phyloP scores from a whole-genome alignment of 1,140 invertebrate species.

The Ceratina calcarata region DNA sequence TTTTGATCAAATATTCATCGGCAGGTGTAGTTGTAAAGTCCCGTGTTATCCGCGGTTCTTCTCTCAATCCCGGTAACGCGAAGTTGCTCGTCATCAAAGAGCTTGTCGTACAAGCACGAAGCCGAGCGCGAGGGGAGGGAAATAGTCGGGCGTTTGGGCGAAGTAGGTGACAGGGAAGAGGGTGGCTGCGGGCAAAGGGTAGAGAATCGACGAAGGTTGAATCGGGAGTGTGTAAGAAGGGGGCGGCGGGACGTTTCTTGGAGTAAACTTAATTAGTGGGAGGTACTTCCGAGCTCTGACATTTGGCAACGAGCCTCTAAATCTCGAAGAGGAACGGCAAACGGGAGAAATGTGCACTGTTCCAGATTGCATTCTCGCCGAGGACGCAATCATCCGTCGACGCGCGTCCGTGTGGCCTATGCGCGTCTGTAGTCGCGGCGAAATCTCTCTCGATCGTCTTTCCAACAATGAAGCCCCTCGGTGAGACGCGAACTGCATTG shows the following conservation, averaged over 20 bases:
- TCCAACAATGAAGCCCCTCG: not conserved
- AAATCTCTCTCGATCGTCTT: slow-evolving; percentile 21
- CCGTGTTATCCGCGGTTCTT: not conserved
- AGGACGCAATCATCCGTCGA: slow-evolving; percentile 62
- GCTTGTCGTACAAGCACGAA: slow-evolving; percentile 55
- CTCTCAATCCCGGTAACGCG: not conserved
- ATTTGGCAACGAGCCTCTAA: slow-evolving; percentile 71
- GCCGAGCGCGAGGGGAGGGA: slow-evolving; percentile 2
- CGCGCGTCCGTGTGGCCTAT: not conserved
- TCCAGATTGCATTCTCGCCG: slow-evolving; percentile 66
- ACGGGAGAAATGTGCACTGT: slow-evolving; percentile 45
- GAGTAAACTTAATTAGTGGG: slow-evolving; percentile 72
- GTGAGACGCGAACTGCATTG: slow-evolving; percentile 14
- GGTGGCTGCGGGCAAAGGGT: slow-evolving; percentile 7
- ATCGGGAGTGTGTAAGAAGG: not conserved
- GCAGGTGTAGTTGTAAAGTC: not conserved
- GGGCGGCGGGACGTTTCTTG: slow-evolving; percentile 51
- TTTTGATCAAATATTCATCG: not conserved
- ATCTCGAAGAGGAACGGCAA: slow-evolving; percentile 65
- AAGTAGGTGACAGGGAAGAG: slow-evolving; percentile 41
- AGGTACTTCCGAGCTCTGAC: slow-evolving; percentile 62
- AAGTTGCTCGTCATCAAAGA: slow-evolving; percentile 42
- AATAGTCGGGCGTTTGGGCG: not conserved
- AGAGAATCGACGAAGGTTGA: slow-evolving; percentile 34
- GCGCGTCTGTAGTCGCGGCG: not conserved